These are phyloP conservation scores for Cebidichthys violaceus DNA, from an alignment of 2,113 vertebrate genomes.

Conservation along the genomic window DNA sequence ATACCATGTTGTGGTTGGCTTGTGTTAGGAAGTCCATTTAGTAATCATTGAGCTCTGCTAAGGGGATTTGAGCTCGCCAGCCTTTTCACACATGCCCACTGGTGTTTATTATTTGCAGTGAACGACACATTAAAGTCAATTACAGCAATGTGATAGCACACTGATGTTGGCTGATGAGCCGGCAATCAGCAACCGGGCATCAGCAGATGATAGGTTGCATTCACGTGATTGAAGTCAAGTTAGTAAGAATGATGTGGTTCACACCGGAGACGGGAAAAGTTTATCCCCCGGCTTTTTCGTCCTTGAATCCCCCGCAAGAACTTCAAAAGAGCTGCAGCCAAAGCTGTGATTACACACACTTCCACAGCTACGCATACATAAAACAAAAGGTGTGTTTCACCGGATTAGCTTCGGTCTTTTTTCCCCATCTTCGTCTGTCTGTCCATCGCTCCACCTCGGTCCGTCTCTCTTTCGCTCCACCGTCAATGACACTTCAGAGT, in stretches of 20 bases:
- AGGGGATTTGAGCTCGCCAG: constrained; percentile 1
- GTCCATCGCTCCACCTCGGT: not conserved
- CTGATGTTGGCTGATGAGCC: constrained; percentile 26
- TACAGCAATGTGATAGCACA: not conserved
- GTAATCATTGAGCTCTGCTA: constrained; percentile 18
- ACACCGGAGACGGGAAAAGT: constrained; percentile 28
- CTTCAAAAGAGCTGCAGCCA: constrained; percentile 53
- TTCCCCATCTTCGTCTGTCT: constrained; percentile 38
- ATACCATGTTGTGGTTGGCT: constrained; percentile 1
- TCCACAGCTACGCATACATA: constrained; percentile 38
- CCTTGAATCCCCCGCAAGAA: constrained; percentile 19
- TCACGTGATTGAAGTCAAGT: constrained; percentile 42
- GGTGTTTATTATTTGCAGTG: constrained; percentile 19
- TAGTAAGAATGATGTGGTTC: constrained; percentile 36
- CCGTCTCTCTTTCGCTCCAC: not conserved
- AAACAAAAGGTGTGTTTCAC: constrained; percentile 49
- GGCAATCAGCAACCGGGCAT: constrained; percentile 27
- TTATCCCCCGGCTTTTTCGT: constrained; percentile 41
- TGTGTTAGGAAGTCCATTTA: constrained; percentile 21
- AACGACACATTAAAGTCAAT: constrained; percentile 30
- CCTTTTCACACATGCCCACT: not conserved
- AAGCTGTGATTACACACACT: constrained; percentile 53
- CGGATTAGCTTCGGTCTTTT: constrained; percentile 52
- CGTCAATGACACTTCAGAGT: constrained; percentile 1
- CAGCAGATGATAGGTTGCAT: constrained; percentile 17